Percentiles rank a stretch among this genome's conserved stretches.
phyloP scores from a whole-genome alignment of 2,888 invertebrate species.

The Nymphalis urticae region DNA sequence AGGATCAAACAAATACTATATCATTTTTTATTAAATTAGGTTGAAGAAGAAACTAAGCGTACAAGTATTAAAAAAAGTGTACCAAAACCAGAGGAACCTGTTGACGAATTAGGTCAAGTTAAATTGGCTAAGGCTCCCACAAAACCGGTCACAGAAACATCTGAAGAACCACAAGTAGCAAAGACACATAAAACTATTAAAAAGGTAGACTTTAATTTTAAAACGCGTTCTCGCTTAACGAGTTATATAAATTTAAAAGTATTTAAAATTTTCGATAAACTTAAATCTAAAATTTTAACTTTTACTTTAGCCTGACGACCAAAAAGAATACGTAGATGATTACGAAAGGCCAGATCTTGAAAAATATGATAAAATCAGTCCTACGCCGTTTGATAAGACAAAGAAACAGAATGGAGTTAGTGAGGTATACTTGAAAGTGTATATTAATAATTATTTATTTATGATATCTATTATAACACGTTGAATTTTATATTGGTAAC shows the following conservation, averaged over 20 bases:
- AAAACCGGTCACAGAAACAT: conserved; percentile 63
- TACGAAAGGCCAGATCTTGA: conserved; percentile 88
- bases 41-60: conserved; percentile 64
- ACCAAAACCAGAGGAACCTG: conserved; percentile 69
- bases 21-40: conserved; percentile 47
- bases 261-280: background rate
- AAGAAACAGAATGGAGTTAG: conserved; percentile 74
- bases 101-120: conserved; percentile 70
- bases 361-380: conserved; percentile 83
- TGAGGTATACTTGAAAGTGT: conserved; percentile 56
- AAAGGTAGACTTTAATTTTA: conserved; percentile 57
- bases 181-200: conserved; percentile 63
- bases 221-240: background rate
- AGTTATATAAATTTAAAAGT: background rate
- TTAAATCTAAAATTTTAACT: conserved; percentile 17
- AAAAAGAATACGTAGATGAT: conserved; percentile 83
- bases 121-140: conserved; percentile 67
- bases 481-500: conserved; percentile 5
- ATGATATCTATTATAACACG: background rate
- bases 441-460: background rate
- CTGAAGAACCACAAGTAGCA: conserved; percentile 68
- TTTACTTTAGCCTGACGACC: conserved; percentile 64
- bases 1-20: too few relatives aligned
- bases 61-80: conserved; percentile 71
- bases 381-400: conserved; percentile 65